phyloP scores from a whole-genome alignment of 2,888 invertebrate genomes.

The Panzeria rudis region DNA sequence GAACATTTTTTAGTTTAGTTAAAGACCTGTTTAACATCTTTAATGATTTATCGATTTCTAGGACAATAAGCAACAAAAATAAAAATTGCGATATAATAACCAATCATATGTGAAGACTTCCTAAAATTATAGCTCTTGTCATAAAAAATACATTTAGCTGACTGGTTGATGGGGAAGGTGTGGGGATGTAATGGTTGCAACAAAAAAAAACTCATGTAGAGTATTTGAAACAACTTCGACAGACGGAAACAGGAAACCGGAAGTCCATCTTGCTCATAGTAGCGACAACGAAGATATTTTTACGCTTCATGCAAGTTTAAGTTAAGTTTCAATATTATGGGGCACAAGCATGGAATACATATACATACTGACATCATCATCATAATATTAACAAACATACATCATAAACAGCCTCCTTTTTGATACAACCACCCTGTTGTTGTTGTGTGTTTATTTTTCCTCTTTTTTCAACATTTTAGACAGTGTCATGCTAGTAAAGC shows the following conservation, averaged over 20 bases:
- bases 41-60: conserved; percentile 36
- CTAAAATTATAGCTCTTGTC: conserved; percentile 56
- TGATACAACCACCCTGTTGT: conserved; percentile 50
- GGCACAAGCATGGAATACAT: conserved; percentile 35
- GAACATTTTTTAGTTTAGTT: no score
- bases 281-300: conserved; percentile 80
- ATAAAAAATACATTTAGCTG: conserved; percentile 48
- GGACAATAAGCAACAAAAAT: neutral
- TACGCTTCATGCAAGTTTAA: conserved; percentile 75
- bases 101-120: conserved; percentile 63
- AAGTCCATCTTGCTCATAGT: conserved; percentile 83
- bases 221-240: conserved; percentile 74
- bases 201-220: conserved; percentile 62
- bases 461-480: conserved; percentile 35
- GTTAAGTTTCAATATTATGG: conserved; percentile 61
- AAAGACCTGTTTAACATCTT: neutral
- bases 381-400: conserved; percentile 73
- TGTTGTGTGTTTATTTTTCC: neutral
- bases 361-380: conserved; percentile 45
- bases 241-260: conserved; percentile 84
- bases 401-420: conserved; percentile 68
- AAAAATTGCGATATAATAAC: conserved; percentile 8
- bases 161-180: conserved; percentile 29
- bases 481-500: conserved; percentile 52
- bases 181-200: conserved; percentile 5